Evolutionary conservation across 2,797 vertebrate species (phyloP), one percentile per base, ranked within the genome.

Genomic region (Coccyzus lansbergi): DNA sequence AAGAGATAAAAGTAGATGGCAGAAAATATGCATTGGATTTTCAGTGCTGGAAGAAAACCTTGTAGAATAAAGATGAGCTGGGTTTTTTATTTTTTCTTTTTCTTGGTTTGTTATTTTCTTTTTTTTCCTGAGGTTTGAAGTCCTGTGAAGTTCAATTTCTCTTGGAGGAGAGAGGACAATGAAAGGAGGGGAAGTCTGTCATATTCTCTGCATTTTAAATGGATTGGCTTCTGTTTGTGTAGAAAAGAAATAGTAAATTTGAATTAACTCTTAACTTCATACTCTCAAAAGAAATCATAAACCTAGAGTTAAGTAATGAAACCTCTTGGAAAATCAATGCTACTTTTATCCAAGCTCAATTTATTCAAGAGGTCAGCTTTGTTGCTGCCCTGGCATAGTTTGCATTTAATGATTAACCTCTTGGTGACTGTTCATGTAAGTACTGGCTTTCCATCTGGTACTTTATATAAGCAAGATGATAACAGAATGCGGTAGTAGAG

Each of bases 401-500:
- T 78, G 58, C 81, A 63, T 90, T 85, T 93, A 92, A 89, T 91
- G 38, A 92, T 96, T 95, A 95, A 92, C 92, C 79, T 95, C 42
- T 89, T 89, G 59, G 88, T 92, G 92, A 64, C 88, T 70, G n/a
- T 31, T 89, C 38, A 12, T 52, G 53, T 84, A 53, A 77, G 77
- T 94, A 74, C 20, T 76, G 59, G 46, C 65, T 83, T 88, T 88
- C 77, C 58, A 58, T 67, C 62, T 49, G 46, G 46, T 91, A 22
- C 40, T 90, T 93, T 81, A 63, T 75, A 31, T 92, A 83, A 95
- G 76, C 7, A 59, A 64, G 83, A 21, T 71, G 83, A 29, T 72
- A 70, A 33, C 34, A 71, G 63, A 83, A 33, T 24, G 55, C 62
- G 72, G 21, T 36, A 52, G 44, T 10, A 36, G 82, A 70, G 46